Base-by-base conservation (phyloP, 2,888 invertebrate genomes). In the Erynnis tages region DNA sequence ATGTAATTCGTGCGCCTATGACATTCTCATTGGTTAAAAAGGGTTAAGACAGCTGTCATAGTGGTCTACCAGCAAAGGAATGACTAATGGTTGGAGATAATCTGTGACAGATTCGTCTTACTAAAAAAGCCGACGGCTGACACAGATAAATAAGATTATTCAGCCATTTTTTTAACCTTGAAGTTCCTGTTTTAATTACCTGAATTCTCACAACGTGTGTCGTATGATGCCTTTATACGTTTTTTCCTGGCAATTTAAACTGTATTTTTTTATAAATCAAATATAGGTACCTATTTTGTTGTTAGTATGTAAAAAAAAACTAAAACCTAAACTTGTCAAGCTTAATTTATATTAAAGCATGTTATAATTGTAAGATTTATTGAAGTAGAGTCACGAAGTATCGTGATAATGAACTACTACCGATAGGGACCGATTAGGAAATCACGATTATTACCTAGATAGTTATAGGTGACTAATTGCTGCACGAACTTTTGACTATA, bases 31-130 rank as follows among this genome's bases (percentile, higher is more conserved):
- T 86, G 87, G 87, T 79, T 87, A 84, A 88, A 86, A 89, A 89
- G 88, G 88, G 89, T 88, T 87, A 81, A 83, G 82, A 79, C 84
- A 83, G 81, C 87, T 88, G 88, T 86, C 85, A 88, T 79, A 84
- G 79, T 81, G 82, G 74, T 74, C 78, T 73, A 73, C 72, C 71
- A 76, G 74, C 79, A 84, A 84, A 83, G 81, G 79, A 84, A 85
- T 89, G 86, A 89, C 60, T 80, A 81, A 89, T 87, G 70, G 63
- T 62, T 64, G 55, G 60, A 86, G 87, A 89, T 88, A 85, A 89
- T 89, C 89, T 86, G 73, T 87, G 87, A 84, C 88, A 88, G 85
- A 85, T 85, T 73, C 85, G 77, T 84, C 83, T 85, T 83, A 81
- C 71, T 77, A 86, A 87, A 86, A 85, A 87, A 82, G 79, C 79